Percentiles rank a stretch among this genome's conserved stretches.
phyloP scores from a whole-genome alignment of 1,140 invertebrate genomes.

The Saccostrea cuccullata region DNA sequence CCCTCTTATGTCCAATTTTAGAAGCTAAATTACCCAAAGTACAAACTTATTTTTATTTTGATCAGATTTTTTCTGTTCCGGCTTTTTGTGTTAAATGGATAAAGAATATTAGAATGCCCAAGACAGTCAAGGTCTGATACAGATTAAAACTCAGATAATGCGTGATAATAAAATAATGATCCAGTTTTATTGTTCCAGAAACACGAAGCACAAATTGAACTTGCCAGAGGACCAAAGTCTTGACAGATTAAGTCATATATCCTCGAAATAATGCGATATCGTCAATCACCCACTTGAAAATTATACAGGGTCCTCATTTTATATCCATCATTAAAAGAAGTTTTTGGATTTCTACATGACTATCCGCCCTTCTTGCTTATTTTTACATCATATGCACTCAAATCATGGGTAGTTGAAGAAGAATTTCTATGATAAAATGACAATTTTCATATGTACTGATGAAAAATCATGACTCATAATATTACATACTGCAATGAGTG shows the following conservation, averaged over 20 bases:
- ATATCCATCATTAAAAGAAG: neutral
- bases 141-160: neutral
- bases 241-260: neutral
- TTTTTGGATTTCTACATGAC: neutral
- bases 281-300: neutral
- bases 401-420: neutral
- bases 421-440: neutral
- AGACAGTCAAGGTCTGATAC: neutral
- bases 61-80: neutral
- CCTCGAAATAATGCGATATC: neutral
- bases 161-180: conserved; percentile 3
- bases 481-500: too few relatives aligned
- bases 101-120: neutral
- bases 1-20: neutral
- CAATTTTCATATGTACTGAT: neutral
- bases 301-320: neutral
- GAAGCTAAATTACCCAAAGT: neutral
- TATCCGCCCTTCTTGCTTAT: neutral
- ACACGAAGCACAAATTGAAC: neutral
- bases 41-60: neutral
- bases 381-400: neutral
- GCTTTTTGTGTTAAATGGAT: neutral
- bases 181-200: neutral
- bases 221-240: neutral
- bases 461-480: neutral